These are phyloP conservation scores for Bovichtus variegatus DNA, from an alignment of 2,797 vertebrate genomes.

Conservation along the genomic window DNA sequence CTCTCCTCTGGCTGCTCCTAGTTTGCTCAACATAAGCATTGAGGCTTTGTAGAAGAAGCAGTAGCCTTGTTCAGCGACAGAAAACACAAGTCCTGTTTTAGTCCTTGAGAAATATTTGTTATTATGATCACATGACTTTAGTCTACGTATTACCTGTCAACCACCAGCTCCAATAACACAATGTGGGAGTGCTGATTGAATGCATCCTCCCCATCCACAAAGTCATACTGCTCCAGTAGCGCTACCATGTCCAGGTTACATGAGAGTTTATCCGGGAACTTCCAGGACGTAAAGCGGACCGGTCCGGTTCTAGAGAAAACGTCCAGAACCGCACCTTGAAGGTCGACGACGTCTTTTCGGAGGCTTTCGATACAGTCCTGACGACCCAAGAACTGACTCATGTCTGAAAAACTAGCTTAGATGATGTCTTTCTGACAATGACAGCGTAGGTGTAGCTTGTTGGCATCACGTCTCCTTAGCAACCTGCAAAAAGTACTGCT, in stretches of 20 bases:
- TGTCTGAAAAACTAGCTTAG: slow-evolving; percentile 47
- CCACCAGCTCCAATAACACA: slow-evolving; percentile 90
- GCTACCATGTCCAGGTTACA: slow-evolving; percentile 90
- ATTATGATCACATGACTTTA: background rate
- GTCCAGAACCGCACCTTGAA: slow-evolving; percentile 89
- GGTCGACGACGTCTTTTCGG: slow-evolving; percentile 89
- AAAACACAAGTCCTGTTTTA: background rate
- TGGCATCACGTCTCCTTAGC: slow-evolving; percentile 65
- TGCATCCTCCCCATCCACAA: slow-evolving; percentile 86
- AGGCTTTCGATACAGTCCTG: slow-evolving; percentile 90
- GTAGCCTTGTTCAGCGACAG: slow-evolving; percentile 80
- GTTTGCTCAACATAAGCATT: slow-evolving; percentile 82
- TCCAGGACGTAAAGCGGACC: slow-evolving; percentile 90
- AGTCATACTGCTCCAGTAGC: slow-evolving; percentile 91
- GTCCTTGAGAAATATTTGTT: background rate
- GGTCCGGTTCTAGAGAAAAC: slow-evolving; percentile 91
- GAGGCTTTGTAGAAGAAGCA: slow-evolving; percentile 95
- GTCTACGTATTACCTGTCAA: slow-evolving; percentile 88
- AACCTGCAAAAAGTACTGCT: slow-evolving; percentile 60
- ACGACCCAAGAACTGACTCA: slow-evolving; percentile 88
- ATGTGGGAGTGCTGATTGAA: slow-evolving; percentile 91
- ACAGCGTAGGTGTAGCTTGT: slow-evolving; percentile 35
- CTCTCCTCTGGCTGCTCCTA: slow-evolving; percentile 46
- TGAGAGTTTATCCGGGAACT: slow-evolving; percentile 92
- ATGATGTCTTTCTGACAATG: background rate